Percentiles rank a stretch among this genome's conserved stretches.
Conservation (phyloP, 2,113 vertebrate genomes). For the Aspidoscelis tigris region DNA sequence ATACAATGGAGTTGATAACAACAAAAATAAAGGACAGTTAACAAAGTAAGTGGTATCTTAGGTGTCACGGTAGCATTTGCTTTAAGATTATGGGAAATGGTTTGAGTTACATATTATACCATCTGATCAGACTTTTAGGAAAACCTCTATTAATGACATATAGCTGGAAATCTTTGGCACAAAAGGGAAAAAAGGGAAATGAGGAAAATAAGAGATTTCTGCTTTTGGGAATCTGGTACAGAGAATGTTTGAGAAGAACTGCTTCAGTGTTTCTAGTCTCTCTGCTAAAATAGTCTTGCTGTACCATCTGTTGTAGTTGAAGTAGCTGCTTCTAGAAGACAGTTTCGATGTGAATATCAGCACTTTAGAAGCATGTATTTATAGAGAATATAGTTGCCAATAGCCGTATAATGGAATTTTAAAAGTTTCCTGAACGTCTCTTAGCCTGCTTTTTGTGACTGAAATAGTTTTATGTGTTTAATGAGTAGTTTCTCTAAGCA, state of each 20-base stretch:
- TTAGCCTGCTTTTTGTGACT: neutral
- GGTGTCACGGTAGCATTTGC: neutral
- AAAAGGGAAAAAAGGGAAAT: too few species aligned
- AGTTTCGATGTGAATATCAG: neutral
- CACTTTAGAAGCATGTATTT: neutral
- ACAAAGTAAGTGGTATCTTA: conserved; percentile 87
- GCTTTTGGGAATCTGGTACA: neutral
- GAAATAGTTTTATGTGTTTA: neutral
- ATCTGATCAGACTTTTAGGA: neutral
- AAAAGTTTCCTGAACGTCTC: neutral
- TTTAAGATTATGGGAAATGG: neutral
- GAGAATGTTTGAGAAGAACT: neutral
- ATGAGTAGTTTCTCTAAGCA: neutral
- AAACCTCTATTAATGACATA: neutral
- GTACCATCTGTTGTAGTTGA: neutral
- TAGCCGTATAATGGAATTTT: neutral
- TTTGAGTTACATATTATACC: neutral
- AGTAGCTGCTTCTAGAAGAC: too few species aligned
- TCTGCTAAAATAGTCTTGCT: neutral
- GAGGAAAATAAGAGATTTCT: neutral
- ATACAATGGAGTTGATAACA: conserved; percentile 96
- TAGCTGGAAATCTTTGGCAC: too few species aligned
- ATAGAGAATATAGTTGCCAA: neutral
- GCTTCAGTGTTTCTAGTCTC: neutral
- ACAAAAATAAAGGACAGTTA: conserved; percentile 93